phyloP scores from a whole-genome alignment of 2,888 invertebrate species.

The Lasioglossum vierecki region DNA sequence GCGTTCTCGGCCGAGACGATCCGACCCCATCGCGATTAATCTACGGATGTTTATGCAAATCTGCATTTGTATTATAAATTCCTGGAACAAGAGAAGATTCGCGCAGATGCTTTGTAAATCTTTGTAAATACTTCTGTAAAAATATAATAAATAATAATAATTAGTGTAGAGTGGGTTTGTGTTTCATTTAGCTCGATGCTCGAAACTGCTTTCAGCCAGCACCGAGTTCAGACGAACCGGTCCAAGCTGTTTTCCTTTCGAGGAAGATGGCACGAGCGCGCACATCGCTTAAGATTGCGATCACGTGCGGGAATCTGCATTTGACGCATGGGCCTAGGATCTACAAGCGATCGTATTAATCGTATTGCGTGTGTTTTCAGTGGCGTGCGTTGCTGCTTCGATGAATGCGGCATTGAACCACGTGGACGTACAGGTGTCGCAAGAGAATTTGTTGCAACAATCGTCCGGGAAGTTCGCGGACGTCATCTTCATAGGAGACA shows the following conservation, averaged over 20 bases:
- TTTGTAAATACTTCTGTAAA: too few species aligned
- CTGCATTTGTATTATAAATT: not conserved
- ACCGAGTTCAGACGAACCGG: not conserved
- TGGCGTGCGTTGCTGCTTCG: constrained; percentile 84
- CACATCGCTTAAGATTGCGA: not conserved
- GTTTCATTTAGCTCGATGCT: not conserved
- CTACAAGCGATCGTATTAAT: not conserved
- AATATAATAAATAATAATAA: too few species aligned
- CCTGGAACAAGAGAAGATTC: not conserved
- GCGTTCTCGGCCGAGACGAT: not conserved
- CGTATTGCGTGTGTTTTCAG: constrained; percentile 80
- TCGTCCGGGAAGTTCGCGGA: constrained; percentile 83
- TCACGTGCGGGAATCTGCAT: not conserved
- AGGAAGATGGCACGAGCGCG: not conserved
- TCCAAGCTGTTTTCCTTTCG: not conserved
- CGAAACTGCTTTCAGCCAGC: not conserved
- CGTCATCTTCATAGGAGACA: constrained; percentile 88
- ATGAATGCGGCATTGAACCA: constrained; percentile 86
- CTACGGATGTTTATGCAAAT: not conserved
- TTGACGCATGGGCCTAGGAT: not conserved
- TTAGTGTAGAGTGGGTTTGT: not conserved
- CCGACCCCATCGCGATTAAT: not conserved
- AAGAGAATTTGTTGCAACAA: constrained; percentile 83
- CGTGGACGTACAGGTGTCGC: constrained; percentile 81
- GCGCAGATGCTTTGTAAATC: too few species aligned